These are phyloP conservation scores for Leiothrix lutea DNA, from an alignment of 2,113 vertebrate genomes.

Conservation along the genomic window DNA sequence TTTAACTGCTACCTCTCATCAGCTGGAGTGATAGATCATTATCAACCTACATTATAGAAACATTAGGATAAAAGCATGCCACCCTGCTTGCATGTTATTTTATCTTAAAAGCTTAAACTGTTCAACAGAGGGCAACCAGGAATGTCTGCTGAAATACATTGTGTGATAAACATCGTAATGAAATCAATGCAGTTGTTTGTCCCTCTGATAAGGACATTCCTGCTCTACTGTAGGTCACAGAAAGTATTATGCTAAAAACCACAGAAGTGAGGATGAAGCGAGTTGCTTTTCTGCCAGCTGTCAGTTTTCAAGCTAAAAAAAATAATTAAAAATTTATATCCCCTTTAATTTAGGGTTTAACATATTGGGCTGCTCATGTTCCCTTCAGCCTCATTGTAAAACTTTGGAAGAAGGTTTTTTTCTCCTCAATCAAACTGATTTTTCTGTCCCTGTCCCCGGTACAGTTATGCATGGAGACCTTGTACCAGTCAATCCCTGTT, in stretches of 20 bases:
- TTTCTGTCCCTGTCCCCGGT: neutral
- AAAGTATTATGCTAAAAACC: neutral
- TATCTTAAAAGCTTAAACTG: slow-evolving; percentile 12
- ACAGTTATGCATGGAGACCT: neutral
- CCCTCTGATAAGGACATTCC: neutral
- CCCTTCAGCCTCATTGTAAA: neutral
- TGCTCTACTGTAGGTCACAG: neutral
- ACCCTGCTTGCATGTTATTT: slow-evolving; percentile 14
- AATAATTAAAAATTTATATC: neutral
- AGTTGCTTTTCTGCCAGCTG: neutral
- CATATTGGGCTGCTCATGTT: neutral
- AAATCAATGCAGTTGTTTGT: slow-evolving; percentile 1
- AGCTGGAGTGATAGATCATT: neutral
- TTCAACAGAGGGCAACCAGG: neutral
- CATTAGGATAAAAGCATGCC: slow-evolving; percentile 4
- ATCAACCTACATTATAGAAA: slow-evolving; percentile 26
- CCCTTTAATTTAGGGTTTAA: neutral
- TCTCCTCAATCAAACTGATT: neutral
- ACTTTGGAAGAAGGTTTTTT: neutral
- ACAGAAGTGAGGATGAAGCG: neutral
- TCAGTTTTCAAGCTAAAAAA: neutral
- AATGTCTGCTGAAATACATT: neutral
- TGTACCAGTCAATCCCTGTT: accelerated
- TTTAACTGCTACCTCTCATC: neutral
- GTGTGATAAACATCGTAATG: slow-evolving; percentile 50